Evolutionary conservation across 2,888 invertebrate genomes (phyloP).

Genomic region (Drosophila siamana): DNA sequence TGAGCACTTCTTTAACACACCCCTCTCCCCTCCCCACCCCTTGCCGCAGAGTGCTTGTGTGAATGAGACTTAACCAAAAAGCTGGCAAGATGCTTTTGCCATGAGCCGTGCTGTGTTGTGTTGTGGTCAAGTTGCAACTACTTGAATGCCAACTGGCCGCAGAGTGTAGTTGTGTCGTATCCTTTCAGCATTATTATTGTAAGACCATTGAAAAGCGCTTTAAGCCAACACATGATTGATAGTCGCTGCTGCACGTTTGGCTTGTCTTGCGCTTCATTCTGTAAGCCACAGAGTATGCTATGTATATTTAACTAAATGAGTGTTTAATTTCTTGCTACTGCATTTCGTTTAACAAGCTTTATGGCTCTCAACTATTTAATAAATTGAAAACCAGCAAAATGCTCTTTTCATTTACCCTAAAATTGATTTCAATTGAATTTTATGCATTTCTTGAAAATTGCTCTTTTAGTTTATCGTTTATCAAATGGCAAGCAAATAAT

Average conservation of each 20-base stretch:
- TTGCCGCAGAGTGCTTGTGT: slow-evolving; percentile 20
- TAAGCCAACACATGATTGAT: slow-evolving; percentile 46
- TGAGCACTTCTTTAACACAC: background rate
- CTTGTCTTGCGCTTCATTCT: background rate
- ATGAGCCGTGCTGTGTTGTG: slow-evolving; percentile 30
- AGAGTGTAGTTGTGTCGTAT: slow-evolving; percentile 38
- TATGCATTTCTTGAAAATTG: background rate
- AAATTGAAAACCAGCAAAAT: background rate
- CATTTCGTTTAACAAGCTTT: slow-evolving; percentile 6
- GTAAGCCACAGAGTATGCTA: slow-evolving; percentile 26
- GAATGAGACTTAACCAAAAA: slow-evolving; percentile 38
- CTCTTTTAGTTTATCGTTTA: background rate
- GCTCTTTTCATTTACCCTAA: background rate
- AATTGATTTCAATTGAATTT: background rate
- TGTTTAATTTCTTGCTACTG: slow-evolving; percentile 20
- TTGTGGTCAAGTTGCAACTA: slow-evolving; percentile 55
- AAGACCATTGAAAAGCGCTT: slow-evolving; percentile 40
- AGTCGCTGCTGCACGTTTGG: background rate
- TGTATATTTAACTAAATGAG: slow-evolving; percentile 17
- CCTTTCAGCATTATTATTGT: slow-evolving; percentile 31
- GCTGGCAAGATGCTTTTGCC: slow-evolving; percentile 54
- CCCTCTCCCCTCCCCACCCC: background rate
- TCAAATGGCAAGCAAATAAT: too few species aligned
- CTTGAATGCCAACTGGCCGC: slow-evolving; percentile 49
- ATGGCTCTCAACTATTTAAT: slow-evolving; percentile 3